Conservation (phyloP, 2,113 vertebrate species). For the Gopherus evgoodei region DNA sequence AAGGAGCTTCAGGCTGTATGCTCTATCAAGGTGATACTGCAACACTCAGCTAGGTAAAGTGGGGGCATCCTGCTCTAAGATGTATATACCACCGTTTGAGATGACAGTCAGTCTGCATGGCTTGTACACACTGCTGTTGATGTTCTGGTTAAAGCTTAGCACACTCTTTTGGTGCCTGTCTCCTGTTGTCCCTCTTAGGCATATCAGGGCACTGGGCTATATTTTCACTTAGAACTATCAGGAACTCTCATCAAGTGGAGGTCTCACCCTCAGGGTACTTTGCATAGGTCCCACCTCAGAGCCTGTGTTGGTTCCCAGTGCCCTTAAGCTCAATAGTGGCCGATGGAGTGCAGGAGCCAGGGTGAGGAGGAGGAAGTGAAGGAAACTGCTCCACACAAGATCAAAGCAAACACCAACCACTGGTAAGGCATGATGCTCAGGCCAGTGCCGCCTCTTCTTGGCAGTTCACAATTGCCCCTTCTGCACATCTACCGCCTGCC, state of each 20-base stretch:
- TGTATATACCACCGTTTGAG: not conserved
- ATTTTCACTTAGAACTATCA: too few species aligned
- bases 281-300: not conserved
- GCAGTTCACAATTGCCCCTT: too few species aligned
- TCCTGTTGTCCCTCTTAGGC: not conserved
- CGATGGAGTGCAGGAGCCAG: not conserved
- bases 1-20: not conserved
- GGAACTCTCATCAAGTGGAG: not conserved
- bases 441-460: not conserved
- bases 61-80: not conserved
- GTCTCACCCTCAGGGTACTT: not conserved
- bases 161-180: not conserved
- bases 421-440: not conserved
- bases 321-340: too few species aligned
- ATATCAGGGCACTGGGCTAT: too few species aligned
- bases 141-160: not conserved
- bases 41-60: not conserved
- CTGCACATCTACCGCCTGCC: not conserved
- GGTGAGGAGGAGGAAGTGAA: not conserved
- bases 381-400: not conserved
- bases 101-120: not conserved
- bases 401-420: not conserved
- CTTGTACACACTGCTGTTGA: not conserved
- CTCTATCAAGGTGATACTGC: not conserved
- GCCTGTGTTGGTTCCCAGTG: too few species aligned